phyloP scores from a whole-genome alignment of 2,888 invertebrate species.

The Eurois occulta region DNA sequence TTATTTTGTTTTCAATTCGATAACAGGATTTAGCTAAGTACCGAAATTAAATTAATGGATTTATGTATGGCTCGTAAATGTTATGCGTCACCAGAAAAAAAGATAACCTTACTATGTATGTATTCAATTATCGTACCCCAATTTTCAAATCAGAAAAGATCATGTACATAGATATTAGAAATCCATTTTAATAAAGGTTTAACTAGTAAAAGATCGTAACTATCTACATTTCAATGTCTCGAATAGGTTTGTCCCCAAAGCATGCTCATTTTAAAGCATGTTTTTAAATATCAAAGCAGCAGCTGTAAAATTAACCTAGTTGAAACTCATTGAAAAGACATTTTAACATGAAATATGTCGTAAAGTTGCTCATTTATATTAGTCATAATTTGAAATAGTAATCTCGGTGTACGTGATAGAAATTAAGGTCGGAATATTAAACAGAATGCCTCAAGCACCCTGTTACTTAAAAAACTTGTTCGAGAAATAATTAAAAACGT shows the following conservation, averaged over 20 bases:
- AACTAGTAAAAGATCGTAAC: slow-evolving; percentile 19
- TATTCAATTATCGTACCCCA: neutral
- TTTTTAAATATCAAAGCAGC: slow-evolving; percentile 55
- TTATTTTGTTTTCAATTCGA: neutral
- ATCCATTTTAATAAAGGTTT: slow-evolving; percentile 8
- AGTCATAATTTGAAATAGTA: slow-evolving; percentile 45
- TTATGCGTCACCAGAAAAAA: neutral
- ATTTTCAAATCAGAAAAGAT: slow-evolving; percentile 19
- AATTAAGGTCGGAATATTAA: slow-evolving; percentile 53
- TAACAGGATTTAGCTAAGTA: neutral
- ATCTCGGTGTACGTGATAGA: slow-evolving; percentile 34
- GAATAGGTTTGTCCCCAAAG: slow-evolving; percentile 37
- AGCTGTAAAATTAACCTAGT: slow-evolving; percentile 53
- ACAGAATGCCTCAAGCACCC: slow-evolving; percentile 14
- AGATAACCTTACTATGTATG: neutral
- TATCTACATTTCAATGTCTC: slow-evolving; percentile 24
- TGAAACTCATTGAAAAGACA: slow-evolving; percentile 52
- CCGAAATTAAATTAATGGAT: neutral
- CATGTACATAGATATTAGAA: slow-evolving; percentile 30
- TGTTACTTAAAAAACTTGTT: slow-evolving; percentile 25
- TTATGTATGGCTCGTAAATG: neutral
- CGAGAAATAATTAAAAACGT: slow-evolving; percentile 48
- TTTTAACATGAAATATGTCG: slow-evolving; percentile 49
- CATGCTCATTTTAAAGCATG: slow-evolving; percentile 41
- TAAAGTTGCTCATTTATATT: slow-evolving; percentile 34